These are phyloP conservation scores for Grapholita molesta DNA, from an alignment of 1,140 invertebrate species.

Conservation along the genomic window DNA sequence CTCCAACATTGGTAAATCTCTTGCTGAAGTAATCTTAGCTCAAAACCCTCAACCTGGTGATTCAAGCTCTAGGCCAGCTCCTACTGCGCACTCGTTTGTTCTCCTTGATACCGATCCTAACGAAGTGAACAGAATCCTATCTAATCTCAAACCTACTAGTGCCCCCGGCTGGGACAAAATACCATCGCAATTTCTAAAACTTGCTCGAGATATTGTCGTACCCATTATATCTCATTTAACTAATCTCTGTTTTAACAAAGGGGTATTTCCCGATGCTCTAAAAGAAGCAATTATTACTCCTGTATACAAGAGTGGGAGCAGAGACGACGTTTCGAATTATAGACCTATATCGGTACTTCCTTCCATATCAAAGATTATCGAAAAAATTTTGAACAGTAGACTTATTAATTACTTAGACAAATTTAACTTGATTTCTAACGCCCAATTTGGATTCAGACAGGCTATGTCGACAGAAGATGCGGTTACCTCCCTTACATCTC, in stretches of 20 bases:
- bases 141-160: background rate
- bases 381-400: too few species aligned
- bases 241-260: background rate
- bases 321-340: background rate
- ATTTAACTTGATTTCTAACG: background rate
- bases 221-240: background rate
- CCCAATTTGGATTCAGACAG: background rate
- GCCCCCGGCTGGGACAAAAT: background rate
- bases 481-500: background rate
- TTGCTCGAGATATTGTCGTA: background rate
- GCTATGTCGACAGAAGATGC: constrained; percentile 10
- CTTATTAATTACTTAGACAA: background rate
- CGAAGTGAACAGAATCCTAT: background rate
- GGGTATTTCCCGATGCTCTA: background rate
- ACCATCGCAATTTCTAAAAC: background rate
- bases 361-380: too few species aligned
- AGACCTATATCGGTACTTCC: too few species aligned
- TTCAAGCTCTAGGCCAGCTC: background rate
- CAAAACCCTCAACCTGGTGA: background rate
- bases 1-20: background rate
- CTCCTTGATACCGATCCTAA: background rate
- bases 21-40: background rate
- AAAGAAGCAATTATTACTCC: background rate
- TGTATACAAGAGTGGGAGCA: background rate
- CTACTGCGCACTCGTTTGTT: background rate